These are phyloP conservation scores for Campaea margaritaria DNA, from an alignment of 2,888 invertebrate species.

Conservation along the genomic window DNA sequence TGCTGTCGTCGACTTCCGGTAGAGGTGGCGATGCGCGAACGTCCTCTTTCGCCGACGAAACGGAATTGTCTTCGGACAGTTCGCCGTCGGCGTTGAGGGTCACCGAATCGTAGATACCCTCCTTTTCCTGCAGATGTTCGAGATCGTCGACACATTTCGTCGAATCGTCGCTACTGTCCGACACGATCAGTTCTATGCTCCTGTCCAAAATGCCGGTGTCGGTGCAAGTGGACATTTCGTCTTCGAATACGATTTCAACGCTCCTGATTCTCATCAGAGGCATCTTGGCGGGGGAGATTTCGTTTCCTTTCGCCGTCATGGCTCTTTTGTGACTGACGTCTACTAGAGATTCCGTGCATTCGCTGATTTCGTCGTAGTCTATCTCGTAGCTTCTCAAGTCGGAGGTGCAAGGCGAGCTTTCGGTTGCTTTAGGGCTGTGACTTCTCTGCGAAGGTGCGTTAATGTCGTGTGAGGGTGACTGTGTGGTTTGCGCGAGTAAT, in stretches of 20 bases:
- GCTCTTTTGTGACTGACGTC: slow-evolving; percentile 61
- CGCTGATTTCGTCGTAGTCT: slow-evolving; percentile 79
- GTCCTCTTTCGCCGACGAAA: slow-evolving; percentile 58
- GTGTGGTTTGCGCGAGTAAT: slow-evolving; percentile 78
- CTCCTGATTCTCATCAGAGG: slow-evolving; percentile 79
- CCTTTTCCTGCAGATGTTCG: slow-evolving; percentile 65
- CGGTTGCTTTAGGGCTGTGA: slow-evolving; percentile 61
- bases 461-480: slow-evolving; percentile 70
- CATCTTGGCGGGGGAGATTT: slow-evolving; percentile 76
- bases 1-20: slow-evolving; percentile 52
- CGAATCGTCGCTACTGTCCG: slow-evolving; percentile 77
- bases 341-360: slow-evolving; percentile 65
- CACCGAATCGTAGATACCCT: slow-evolving; percentile 63
- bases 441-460: slow-evolving; percentile 55
- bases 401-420: slow-evolving; percentile 72
- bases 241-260: slow-evolving; percentile 80
- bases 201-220: slow-evolving; percentile 71
- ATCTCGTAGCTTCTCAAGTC: slow-evolving; percentile 78
- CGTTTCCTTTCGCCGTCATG: slow-evolving; percentile 72
- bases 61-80: slow-evolving; percentile 71
- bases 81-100: slow-evolving; percentile 76
- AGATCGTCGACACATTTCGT: slow-evolving; percentile 78
- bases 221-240: slow-evolving; percentile 77
- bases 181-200: slow-evolving; percentile 67
- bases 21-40: slow-evolving; percentile 48